Base-by-base conservation (phyloP, 1,140 invertebrate genomes). In the Goniozus legneri region DNA sequence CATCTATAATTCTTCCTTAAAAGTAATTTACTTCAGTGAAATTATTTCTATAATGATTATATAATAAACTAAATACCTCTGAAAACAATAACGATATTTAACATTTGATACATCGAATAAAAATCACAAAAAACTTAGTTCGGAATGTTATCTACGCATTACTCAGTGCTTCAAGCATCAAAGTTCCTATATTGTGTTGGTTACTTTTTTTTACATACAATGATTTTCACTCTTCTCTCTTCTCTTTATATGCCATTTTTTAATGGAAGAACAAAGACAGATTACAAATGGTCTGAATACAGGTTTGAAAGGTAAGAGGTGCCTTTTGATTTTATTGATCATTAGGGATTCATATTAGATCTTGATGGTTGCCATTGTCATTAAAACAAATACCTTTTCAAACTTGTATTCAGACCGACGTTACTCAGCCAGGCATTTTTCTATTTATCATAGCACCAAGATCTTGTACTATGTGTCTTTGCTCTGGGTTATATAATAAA, bases 391-490 rank as follows among this genome's bases (percentile, higher is more conserved):
- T 54, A 15, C 31, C 52, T 50, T 67, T 70, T 68, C 57, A 71
- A 69, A 66, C 58, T 52, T 50, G 60, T 50, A 66, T 73, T 75
- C 73, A 76, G 72, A 76, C 73, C 71, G 69, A 73, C 50, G 70
- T 75, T 69, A 76, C 72, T 76, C 71, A 76, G 57, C 73, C 73
- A 18, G 73, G 73, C 73, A 76, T 76, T 40, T 76, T 76, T 32
- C 71, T 64, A 69, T 71, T 76, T 47, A 75, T 75, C 67, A 74
- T 65, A 40, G 72, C 68, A 51, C 71, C 71, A n/a, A 76, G 50
- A 49, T 76, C 74, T 24, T 60, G 65, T 46, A 71, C 59, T 14
- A 76, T 67, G 32, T 72, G 68, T 27, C 69, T 73, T 19, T 75
- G 67, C 33, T 75, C 74, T 6, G 71, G 71, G 58, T 71, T 74